Base-by-base conservation (phyloP, 2,113 vertebrate species). In the Chinchilla lanigera region DNA sequence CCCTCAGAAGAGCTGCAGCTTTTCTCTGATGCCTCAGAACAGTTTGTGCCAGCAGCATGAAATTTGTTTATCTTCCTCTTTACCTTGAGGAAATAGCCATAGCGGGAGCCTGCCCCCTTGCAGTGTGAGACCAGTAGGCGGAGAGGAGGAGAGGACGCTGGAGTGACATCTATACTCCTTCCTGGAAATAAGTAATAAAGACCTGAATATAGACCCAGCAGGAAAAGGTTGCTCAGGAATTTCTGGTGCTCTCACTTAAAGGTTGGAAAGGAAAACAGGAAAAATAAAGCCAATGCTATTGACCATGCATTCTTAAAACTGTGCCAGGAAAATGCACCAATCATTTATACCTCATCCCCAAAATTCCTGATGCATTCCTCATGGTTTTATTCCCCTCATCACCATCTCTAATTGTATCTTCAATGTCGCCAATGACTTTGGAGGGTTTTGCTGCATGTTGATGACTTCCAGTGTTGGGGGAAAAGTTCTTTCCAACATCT, bases 401-500 rank as follows among this genome's bases (percentile, higher is more conserved):
- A 80, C 97, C 47, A 16, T 84, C 67, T 96, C 93, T 98, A 97
- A 96, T 98, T 97, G 61, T 97, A 77, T 98, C 95, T 97, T 93
- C 83, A 94, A 77, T 88, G 56, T 96, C 2, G 85, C 94, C 91
- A 97, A 38, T 81, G 92, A 96, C 95, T 98, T 98, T 96, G 97
- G 75, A 97, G 96, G 92, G 38, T 95, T 97, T 96, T 82, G 94
- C 90, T 96, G 93, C 84, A 96, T 89, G 58, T 95, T 97, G 93
- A 75, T 97, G 92, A 69, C 33, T 96, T 22, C 90, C 4, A 47
- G 85, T 91, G 84, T 86, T 60, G 35, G 67, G 16, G 61, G 84
- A 94, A 93, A 95, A 94, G 63, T 97, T 98, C 96, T 95, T 98
- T 44, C 67, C 0, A 11, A 98, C 98, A 97, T 98, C 97, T 98